Evolutionary conservation across 2,888 invertebrate genomes (phyloP).

Genomic region (Steromphala cineraria): DNA sequence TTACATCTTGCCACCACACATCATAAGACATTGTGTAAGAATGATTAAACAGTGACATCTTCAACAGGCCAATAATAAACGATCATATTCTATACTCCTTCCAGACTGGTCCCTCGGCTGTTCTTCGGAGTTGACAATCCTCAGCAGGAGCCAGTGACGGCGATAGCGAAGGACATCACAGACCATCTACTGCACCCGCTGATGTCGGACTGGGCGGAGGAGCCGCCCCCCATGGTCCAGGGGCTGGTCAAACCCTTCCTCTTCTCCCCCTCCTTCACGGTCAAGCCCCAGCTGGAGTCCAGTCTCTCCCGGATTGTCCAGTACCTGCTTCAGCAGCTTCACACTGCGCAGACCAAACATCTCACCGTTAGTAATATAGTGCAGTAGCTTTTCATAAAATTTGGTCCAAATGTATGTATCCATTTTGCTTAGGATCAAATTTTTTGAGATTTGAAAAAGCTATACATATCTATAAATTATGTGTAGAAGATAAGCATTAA

Average conservation of each 20-base stretch:
- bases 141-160: slow-evolving; percentile 78
- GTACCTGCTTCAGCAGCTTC: slow-evolving; percentile 78
- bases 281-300: slow-evolving; percentile 75
- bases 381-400: background rate
- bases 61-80: too few relatives aligned
- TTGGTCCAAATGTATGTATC: too few relatives aligned
- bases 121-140: slow-evolving; percentile 76
- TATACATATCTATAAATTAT: too few relatives aligned
- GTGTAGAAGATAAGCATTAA: too few relatives aligned
- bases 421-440: too few relatives aligned
- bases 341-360: slow-evolving; percentile 82
- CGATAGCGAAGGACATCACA: slow-evolving; percentile 76
- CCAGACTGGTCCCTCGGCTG: slow-evolving; percentile 73
- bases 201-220: slow-evolving; percentile 66
- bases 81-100: too few relatives aligned
- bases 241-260: slow-evolving; percentile 76
- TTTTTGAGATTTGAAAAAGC: too few relatives aligned
- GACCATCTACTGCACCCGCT: slow-evolving; percentile 70
- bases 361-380: slow-evolving; percentile 79
- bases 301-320: slow-evolving; percentile 80
- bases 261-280: slow-evolving; percentile 48
- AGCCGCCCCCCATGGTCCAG: slow-evolving; percentile 77
- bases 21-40: too few relatives aligned
- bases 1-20: too few relatives aligned
- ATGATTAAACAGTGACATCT: too few relatives aligned